A percentile compares a stretch with the other conserved stretches of the same genome.
Conservation (phyloP, 2,888 invertebrate genomes). For the Trachelus tabidus region DNA sequence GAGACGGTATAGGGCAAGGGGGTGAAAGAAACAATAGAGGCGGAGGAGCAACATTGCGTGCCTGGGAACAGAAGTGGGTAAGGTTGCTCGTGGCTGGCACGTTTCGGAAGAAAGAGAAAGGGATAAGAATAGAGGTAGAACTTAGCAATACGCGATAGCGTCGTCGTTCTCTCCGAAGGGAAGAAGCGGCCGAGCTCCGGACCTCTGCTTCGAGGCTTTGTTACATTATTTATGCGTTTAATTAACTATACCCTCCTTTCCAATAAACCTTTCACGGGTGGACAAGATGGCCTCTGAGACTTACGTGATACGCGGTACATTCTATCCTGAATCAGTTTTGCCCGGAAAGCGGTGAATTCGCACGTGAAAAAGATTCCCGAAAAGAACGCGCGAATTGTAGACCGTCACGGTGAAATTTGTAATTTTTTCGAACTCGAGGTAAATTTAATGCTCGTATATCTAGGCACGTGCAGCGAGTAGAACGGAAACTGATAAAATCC, state of each 20-base stretch:
- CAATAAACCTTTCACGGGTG: slow-evolving; percentile 48
- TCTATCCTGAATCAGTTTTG: slow-evolving; percentile 41
- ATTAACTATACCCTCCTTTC: slow-evolving; percentile 56
- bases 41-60: not conserved
- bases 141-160: not conserved
- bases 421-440: not conserved
- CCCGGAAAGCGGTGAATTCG: not conserved
- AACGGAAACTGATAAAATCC: not conserved
- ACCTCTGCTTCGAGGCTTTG: slow-evolving; percentile 39
- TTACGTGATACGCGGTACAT: slow-evolving; percentile 48
- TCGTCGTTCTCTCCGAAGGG: slow-evolving; percentile 12
- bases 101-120: not conserved
- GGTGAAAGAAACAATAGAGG: not conserved
- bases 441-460: not conserved
- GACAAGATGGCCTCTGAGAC: slow-evolving; percentile 43
- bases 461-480: not conserved
- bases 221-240: slow-evolving; percentile 63
- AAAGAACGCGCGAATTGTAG: not conserved
- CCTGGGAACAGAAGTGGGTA: not conserved
- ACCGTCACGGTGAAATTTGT: not conserved
- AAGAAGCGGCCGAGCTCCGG: not conserved
- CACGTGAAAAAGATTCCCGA: not conserved
- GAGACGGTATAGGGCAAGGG: not conserved
- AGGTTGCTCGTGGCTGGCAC: not conserved
- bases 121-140: not conserved